A percentile compares a stretch with the other conserved stretches of the same genome.
Evolutionary conservation across 1,140 invertebrate species (phyloP).

Genomic region (Callitettix versicolor): DNA sequence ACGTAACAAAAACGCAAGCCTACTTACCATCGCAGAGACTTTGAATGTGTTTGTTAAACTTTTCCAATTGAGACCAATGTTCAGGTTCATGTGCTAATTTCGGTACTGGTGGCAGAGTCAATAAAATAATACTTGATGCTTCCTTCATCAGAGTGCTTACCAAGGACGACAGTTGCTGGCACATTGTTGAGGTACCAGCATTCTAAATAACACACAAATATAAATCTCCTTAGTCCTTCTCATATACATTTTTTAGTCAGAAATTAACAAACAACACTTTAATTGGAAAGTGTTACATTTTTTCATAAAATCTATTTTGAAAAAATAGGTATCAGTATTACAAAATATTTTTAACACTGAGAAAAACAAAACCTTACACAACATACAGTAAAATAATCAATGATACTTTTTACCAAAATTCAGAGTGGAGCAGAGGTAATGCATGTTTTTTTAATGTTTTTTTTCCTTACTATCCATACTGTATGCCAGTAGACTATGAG

Average conservation of each 20-base stretch:
- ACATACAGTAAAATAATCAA: no score
- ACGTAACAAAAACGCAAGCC: no score
- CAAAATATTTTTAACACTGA: no score
- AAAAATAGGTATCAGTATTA: no score
- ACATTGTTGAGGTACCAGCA: neutral
- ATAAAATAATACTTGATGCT: neutral
- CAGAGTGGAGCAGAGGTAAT: no score
- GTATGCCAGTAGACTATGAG: no score
- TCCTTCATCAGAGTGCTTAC: neutral
- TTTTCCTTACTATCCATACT: no score
- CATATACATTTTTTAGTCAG: no score
- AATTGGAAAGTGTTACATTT: neutral
- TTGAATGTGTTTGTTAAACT: neutral
- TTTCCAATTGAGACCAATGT: neutral
- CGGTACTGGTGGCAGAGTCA: slow-evolving; percentile 5
- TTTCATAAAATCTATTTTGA: neutral
- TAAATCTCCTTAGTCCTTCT: neutral
- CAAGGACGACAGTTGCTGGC: neutral
- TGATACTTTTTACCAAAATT: no score
- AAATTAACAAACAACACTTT: no score
- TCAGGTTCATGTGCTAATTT: neutral
- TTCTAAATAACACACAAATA: neutral
- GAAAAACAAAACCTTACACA: no score
- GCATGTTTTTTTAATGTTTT: no score
- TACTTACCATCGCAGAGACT: neutral